Conservation (phyloP, 2,888 invertebrate genomes). For the Calephelis perditalis region DNA sequence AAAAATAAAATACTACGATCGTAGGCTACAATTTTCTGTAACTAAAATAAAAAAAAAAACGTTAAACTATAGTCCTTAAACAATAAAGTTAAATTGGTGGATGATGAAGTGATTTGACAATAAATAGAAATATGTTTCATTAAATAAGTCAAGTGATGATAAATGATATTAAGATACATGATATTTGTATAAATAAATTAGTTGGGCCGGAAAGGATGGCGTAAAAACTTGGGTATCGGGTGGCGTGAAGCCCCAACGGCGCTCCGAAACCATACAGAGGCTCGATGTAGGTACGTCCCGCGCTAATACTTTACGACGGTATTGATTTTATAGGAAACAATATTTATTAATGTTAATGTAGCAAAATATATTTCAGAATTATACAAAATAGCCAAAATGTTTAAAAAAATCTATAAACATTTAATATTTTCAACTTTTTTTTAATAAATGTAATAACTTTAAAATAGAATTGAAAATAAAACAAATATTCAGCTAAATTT, state of each 20-base stretch:
- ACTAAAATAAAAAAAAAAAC: neutral
- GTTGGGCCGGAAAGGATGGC: slow-evolving; percentile 34
- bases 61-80: too few relatives aligned
- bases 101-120: too few relatives aligned
- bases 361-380: neutral
- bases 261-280: slow-evolving; percentile 63
- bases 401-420: slow-evolving; percentile 9
- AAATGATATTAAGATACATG: slow-evolving; percentile 24
- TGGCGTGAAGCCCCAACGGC: slow-evolving; percentile 47
- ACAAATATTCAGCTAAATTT: slow-evolving; percentile 16
- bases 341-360: neutral
- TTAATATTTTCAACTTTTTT: neutral
- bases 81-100: too few relatives aligned
- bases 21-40: neutral
- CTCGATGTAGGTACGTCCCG: slow-evolving; percentile 40
- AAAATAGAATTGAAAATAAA: slow-evolving; percentile 20
- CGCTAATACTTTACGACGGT: slow-evolving; percentile 19
- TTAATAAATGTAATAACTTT: slow-evolving; percentile 11
- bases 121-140: neutral
- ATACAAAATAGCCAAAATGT: slow-evolving; percentile 14
- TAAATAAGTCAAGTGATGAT: slow-evolving; percentile 12
- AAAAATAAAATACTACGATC: neutral
- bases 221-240: slow-evolving; percentile 43
- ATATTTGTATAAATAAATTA: slow-evolving; percentile 26
- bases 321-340: neutral